These are phyloP conservation scores for Torymus tubicola DNA, from an alignment of 2,888 invertebrate species.

Conservation along the genomic window DNA sequence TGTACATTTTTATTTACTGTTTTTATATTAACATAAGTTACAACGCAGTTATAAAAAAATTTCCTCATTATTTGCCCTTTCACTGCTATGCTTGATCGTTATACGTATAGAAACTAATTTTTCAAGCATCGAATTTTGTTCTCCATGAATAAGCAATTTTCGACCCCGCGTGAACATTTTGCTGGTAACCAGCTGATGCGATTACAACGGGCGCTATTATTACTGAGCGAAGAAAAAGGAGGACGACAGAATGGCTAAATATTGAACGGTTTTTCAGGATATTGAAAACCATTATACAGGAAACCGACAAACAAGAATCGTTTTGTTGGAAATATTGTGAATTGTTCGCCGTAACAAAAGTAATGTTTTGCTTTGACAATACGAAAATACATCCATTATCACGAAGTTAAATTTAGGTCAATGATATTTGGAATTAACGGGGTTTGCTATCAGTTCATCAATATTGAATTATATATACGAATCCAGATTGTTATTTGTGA, in stretches of 20 bases:
- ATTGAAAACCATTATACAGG: conserved; percentile 16
- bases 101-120: too few relatives aligned
- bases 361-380: conserved; percentile 7
- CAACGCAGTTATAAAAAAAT: too few relatives aligned
- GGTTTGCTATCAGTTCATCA: too few relatives aligned
- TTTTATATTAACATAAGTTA: too few relatives aligned
- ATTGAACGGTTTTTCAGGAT: conserved; percentile 14
- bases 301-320: neutral
- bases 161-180: too few relatives aligned
- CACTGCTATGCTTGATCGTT: too few relatives aligned
- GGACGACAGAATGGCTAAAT: conserved; percentile 13
- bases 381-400: neutral
- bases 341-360: neutral
- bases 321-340: neutral
- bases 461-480: too few relatives aligned
- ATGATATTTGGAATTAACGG: neutral
- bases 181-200: neutral
- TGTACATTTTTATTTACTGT: too few relatives aligned
- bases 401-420: conserved; percentile 1
- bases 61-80: too few relatives aligned
- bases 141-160: conserved; percentile 19
- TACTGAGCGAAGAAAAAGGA: neutral
- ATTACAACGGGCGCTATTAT: conserved; percentile 1
- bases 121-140: neutral
- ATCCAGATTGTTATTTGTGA: too few relatives aligned